Base-by-base conservation (phyloP, 1,140 invertebrate genomes). In the Drosophila gunungcola region DNA sequence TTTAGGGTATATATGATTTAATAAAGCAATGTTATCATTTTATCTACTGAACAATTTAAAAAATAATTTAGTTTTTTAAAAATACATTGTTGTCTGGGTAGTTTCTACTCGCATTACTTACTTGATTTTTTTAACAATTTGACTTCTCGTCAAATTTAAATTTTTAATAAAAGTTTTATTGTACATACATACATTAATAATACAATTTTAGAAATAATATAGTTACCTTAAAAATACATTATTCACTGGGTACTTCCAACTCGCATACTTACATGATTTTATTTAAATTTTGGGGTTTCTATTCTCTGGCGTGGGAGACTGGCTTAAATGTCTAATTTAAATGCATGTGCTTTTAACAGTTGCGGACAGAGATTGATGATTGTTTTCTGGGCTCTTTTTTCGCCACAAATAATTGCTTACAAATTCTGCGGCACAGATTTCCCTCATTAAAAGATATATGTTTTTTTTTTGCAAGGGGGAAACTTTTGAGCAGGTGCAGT, bases 261-360 rank as follows among this genome's bases (percentile, higher is more conserved):
- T 12, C 3, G 2, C 34, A 29, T 11, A 11, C 3, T 6, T 6
- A 1, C 25, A 10, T 25, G 9, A 13, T 25, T 64, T 16, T n/a
- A 48, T 65, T 34, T 64, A 11, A 34, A 64, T 61, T 29, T 36
- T 49, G 45, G 64, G 60, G 38, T 34, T 39, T 52, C 32, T 29
- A 45, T 49, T 32, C 73, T 79, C 25, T 34, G 29, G 56, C 27
- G 55, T 46, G 43, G 57, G 56, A 61, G 46, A 16, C 61, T 75
- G 70, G 57, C 78, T 91, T 91, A 90, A 91, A 91, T 91, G 90
- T 90, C 85, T 91, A 91, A 91, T 91, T 91, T 91, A 91, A 91
- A 91, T 91, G 90, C 90, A 91, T 91, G 86, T 84, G 80, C 80
- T 91, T 82, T 90, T 90, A 84, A 90, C 80, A 85, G 80, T 76